These are phyloP conservation scores for Ecdyonurus torrentis DNA, from an alignment of 2,888 invertebrate species.

Conservation along the genomic window DNA sequence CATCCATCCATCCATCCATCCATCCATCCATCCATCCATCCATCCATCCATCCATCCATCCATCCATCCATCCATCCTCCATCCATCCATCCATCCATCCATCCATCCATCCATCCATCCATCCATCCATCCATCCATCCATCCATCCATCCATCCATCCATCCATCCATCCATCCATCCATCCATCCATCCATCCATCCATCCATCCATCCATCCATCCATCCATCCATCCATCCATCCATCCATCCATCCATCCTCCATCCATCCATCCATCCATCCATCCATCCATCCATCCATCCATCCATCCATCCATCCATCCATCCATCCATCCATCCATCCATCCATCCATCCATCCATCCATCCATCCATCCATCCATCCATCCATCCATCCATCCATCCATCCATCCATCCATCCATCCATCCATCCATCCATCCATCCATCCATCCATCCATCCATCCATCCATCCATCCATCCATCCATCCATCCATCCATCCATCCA, in stretches of 20 bases:
- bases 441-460: neutral
- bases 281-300: neutral
- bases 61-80: too few relatives aligned
- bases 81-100: too few relatives aligned
- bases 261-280: too few relatives aligned
- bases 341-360: neutral
- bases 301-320: neutral
- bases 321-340: neutral
- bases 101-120: neutral
- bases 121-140: neutral
- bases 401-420: neutral
- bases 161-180: neutral
- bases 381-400: neutral
- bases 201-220: neutral
- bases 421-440: neutral
- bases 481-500: neutral
- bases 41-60: neutral
- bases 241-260: too few relatives aligned
- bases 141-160: neutral
- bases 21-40: neutral
- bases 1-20: neutral
- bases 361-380: neutral
- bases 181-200: neutral
- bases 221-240: too few relatives aligned
- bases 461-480: neutral